Evolutionary conservation across 2,888 invertebrate genomes (phyloP).

Genomic region (Eustalomyia histrio): DNA sequence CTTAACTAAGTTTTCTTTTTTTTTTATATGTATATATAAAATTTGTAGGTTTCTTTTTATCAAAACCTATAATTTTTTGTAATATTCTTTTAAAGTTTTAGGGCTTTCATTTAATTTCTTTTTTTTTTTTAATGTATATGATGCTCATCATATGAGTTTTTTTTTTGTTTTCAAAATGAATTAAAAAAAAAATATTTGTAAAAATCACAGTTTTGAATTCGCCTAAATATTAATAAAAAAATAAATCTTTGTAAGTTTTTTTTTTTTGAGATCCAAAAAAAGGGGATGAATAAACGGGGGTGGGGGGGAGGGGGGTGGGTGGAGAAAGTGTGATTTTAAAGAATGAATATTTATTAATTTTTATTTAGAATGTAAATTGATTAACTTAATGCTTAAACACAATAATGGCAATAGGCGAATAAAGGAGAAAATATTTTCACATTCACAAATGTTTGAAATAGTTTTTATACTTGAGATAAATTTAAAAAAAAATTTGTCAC

Average conservation of each 20-base stretch:
- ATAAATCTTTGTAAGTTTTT: conserved; percentile 65
- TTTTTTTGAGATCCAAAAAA: conserved; percentile 69
- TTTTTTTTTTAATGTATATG: conserved; percentile 22
- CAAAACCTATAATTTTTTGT: conserved; percentile 32
- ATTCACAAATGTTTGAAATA: no score
- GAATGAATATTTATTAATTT: not conserved
- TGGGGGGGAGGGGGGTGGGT: not conserved
- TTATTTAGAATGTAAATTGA: not conserved
- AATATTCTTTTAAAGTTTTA: conserved; percentile 18
- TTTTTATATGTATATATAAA: conserved; percentile 32
- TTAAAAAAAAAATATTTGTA: conserved; percentile 67
- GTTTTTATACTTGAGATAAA: no score
- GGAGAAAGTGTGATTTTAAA: conserved; percentile 13
- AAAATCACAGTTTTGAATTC: conserved; percentile 78
- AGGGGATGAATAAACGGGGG: not conserved
- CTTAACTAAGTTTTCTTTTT: conserved; percentile 52
- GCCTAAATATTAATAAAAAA: conserved; percentile 66
- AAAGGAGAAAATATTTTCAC: not conserved
- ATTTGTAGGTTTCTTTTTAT: conserved; percentile 41
- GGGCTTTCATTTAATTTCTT: not conserved
- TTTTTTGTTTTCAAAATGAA: conserved; percentile 59
- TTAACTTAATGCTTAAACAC: not conserved
- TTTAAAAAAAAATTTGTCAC: no score
- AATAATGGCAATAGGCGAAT: not conserved
- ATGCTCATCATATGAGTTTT: conserved; percentile 48